Evolutionary conservation across 2,888 invertebrate species (phyloP), one percentile per base, ranked within the genome.

Genomic region (Cosmorhoe ocellata): DNA sequence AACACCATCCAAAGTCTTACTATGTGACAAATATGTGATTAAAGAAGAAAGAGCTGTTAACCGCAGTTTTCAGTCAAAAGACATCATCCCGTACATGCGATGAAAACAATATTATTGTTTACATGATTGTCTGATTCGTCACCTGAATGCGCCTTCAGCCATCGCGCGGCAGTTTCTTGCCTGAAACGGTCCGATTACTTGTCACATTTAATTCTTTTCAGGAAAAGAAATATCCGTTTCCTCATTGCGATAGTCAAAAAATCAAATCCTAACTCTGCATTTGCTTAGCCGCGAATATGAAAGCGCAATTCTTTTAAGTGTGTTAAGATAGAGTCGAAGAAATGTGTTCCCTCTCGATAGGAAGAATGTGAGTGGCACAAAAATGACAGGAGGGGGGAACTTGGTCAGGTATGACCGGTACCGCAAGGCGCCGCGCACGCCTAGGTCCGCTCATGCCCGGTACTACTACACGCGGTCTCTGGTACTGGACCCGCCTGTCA

Each of bases 31-130:
- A n/a, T 31, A 10, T 10, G 14, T 10, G 14, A 31, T 18, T 28
- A 33, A 28, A 27, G 33, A 22, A 7, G 27, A 18, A 31, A 18
- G 30, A 31, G 12, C 14, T 32, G 34, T 12, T 37, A 6, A 7
- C 10, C 1, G 8, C 13, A 8, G 10, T 34, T 40, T 43, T 28
- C 24, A 43, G 28, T 28, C 48, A 56, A 43, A 56, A 56, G 41
- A 61, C 60, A 70, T 64, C 79, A 82, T 70, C 77, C 79, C 73
- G 71, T 74, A 61, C 61, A 67, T 57, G 57, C 57, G 61, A 66
- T 72, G 67, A 72, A 68, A 78, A 79, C 76, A 85, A 82, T 79
- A 80, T 78, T 77, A 83, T 84, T 87, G 88, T 87, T 86, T 83
- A 81, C 81, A 69, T 68, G 71, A 74, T 79, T 83, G 80, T 79